Evolutionary conservation across 2,797 vertebrate genomes (phyloP), one percentile per base, ranked within the genome.

Genomic region (Chelmon rostratus): DNA sequence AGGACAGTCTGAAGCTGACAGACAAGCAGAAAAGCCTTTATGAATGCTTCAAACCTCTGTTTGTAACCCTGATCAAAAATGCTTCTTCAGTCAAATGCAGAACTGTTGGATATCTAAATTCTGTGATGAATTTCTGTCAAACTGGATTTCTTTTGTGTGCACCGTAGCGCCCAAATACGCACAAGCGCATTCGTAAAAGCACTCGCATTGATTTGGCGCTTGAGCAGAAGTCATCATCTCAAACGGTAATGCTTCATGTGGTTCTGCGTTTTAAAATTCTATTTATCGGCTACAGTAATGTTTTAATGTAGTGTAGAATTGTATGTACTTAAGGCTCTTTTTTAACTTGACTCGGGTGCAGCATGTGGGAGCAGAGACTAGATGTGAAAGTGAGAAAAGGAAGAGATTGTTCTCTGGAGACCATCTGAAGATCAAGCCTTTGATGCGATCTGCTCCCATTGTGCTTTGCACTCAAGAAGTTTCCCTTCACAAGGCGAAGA

Each of bases 401-500:
- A 66, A 88, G 81, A 16, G 50, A 46, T 75, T 37, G 28, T 44
- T 90, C 88, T 81, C 89, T 49, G 64, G 83, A 91, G 88, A 91
- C 78, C 40, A 59, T 82, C n/a, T 73, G 62, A 79, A 68, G 84
- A 90, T 86, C 53, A 61, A 42, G 59, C 44, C 73, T 90, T 88
- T 88, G 86, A 91, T 90, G 86, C 40, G 38, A 84, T 84, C 73
- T 77, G 73, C 73, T 85, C 78, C 81, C 86, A 68, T 82, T 70
- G 87, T 80, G 86, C 83, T 88, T 76, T 81, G 63, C 77, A 70
- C 73, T 76, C 72, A 35, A 81, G 74, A 89, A 79, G 73, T 50
- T 71, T 35, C 73, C 58, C 59, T 69, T 78, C 70, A 38, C 70
- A 81, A 76, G 85, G 76, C 78, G 65, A 86, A 82, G 72, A 81